Conservation (phyloP, 2,113 vertebrate genomes). For the Actenoides lindsayi region DNA sequence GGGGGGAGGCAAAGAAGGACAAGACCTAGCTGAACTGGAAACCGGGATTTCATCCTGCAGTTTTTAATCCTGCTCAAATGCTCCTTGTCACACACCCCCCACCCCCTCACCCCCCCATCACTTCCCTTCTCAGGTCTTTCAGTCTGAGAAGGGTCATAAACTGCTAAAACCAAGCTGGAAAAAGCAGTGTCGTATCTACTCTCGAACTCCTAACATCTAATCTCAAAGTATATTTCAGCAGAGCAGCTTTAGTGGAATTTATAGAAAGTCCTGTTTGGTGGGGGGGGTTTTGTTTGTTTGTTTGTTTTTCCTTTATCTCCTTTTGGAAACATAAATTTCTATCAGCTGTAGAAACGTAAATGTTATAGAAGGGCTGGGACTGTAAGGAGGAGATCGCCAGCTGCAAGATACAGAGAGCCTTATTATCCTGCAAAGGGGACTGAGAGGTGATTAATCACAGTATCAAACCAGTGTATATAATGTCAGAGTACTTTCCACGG, state of each 20-base stretch:
- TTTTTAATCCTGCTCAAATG: not conserved
- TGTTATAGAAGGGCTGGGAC: conserved; percentile 22
- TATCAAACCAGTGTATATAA: conserved; percentile 58
- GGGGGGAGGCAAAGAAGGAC: not conserved
- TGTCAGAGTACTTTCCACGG: conserved; percentile 40
- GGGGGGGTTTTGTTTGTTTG: not conserved
- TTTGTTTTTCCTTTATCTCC: not conserved
- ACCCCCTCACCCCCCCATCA: not conserved
- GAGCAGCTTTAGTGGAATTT: conserved; percentile 30
- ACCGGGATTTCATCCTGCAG: not conserved
- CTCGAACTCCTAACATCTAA: not conserved
- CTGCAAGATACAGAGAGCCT: conserved; percentile 26
- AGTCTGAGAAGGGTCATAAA: not conserved
- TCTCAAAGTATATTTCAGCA: conserved; percentile 20
- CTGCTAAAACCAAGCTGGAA: not conserved
- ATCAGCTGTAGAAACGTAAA: conserved; percentile 47
- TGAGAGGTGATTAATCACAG: conserved; percentile 32
- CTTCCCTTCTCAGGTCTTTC: not conserved
- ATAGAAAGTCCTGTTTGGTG: not conserved
- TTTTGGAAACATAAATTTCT: not conserved
- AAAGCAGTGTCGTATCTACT: not conserved
- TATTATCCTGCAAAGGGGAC: conserved; percentile 35
- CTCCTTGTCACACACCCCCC: not conserved
- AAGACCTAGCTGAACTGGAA: not conserved
- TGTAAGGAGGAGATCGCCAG: conserved; percentile 30